These are phyloP conservation scores for Rynchops niger DNA, from an alignment of 2,113 vertebrate genomes.

Conservation along the genomic window DNA sequence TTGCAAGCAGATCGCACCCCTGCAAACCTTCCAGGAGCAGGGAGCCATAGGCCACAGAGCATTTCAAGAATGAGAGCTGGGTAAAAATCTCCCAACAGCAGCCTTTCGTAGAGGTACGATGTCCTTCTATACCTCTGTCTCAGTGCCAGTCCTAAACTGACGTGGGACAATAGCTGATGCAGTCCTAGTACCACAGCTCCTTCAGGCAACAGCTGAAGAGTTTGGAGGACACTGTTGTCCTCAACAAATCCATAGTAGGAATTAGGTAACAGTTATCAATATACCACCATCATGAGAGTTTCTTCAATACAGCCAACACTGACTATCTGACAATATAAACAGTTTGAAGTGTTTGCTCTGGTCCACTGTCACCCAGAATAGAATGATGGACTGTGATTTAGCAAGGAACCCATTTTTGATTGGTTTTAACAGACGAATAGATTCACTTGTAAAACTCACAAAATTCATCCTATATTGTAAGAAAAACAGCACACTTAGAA, in stretches of 20 bases:
- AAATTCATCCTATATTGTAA: background rate
- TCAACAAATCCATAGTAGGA: background rate
- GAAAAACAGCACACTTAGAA: background rate
- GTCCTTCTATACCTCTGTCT: background rate
- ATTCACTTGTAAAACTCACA: background rate
- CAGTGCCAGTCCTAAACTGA: background rate
- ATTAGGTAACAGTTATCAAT: background rate
- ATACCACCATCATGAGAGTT: background rate
- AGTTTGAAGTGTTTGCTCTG: background rate
- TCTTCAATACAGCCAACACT: background rate
- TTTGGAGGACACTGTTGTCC: background rate
- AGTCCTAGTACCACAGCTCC: background rate
- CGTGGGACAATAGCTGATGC: background rate
- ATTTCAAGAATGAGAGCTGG: background rate
- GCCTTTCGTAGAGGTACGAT: accelerated
- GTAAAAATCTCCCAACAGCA: background rate
- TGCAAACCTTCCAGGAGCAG: background rate
- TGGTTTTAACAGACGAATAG: background rate
- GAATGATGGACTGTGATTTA: background rate
- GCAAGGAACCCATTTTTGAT: background rate
- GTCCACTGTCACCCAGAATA: background rate
- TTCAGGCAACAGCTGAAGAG: background rate
- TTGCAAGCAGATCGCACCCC: background rate
- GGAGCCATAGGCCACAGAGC: background rate
- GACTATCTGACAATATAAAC: background rate